Evolutionary conservation across 2,113 vertebrate species (phyloP).

Genomic region (Struthio camelus): DNA sequence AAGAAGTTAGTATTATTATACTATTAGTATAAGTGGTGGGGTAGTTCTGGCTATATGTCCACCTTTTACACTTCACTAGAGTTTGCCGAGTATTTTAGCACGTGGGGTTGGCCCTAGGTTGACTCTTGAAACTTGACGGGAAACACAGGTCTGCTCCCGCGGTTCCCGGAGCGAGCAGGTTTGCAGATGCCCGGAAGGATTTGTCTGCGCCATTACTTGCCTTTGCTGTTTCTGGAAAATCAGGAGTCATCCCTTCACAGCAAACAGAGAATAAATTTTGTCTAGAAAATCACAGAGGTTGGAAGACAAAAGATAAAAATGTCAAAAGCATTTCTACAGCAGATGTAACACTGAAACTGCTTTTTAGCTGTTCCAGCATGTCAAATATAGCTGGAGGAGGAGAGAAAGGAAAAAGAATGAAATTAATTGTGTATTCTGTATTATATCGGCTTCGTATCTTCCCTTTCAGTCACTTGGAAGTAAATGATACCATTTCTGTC

Average conservation of each 20-base stretch:
- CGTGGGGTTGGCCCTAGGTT: background rate
- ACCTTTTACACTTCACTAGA: background rate
- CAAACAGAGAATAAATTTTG: background rate
- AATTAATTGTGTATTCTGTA: background rate
- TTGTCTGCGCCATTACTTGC: background rate
- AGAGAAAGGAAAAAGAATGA: background rate
- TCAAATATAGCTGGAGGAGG: background rate
- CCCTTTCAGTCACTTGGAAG: background rate
- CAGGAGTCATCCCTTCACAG: background rate
- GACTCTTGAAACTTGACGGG: background rate
- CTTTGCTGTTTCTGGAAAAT: background rate
- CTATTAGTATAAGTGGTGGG: background rate
- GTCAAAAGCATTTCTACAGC: background rate
- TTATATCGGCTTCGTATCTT: background rate
- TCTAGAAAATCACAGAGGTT: background rate
- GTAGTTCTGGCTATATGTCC: background rate
- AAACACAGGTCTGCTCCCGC: background rate
- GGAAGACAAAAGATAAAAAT: background rate
- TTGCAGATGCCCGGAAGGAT: background rate
- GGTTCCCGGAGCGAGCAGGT: background rate
- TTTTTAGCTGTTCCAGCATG: background rate
- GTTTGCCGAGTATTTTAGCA: background rate
- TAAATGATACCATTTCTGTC: background rate
- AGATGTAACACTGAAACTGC: accelerated
- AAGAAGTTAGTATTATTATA: too few relatives aligned